Conservation (phyloP, 2,113 vertebrate species). For the Vanacampus margaritifer region DNA sequence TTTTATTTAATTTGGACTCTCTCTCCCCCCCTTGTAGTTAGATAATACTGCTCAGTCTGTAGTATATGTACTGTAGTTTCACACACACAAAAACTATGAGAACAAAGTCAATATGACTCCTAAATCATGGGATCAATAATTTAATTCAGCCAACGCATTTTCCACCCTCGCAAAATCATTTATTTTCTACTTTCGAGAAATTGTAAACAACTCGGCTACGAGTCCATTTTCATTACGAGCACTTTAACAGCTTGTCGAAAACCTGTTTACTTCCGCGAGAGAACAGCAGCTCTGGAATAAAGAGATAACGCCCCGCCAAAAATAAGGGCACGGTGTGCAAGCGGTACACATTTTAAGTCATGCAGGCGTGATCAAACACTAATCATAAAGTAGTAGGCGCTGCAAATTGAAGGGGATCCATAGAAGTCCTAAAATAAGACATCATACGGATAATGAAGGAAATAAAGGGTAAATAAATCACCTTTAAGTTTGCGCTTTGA, state of each 20-base stretch:
- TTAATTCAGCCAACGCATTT: no score
- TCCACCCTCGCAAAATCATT: background rate
- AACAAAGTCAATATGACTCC: background rate
- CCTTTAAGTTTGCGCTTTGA: no score
- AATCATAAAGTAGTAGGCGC: conserved; percentile 23
- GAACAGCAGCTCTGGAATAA: conserved; percentile 42
- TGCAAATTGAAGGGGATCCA: no score
- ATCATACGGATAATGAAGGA: background rate
- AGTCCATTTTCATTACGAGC: conserved; percentile 26
- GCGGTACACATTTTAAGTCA: conserved; percentile 27
- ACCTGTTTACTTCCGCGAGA: conserved; percentile 37
- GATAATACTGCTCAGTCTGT: background rate
- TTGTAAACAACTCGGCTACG: conserved; percentile 29
- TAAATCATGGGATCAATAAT: background rate
- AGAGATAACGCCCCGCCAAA: conserved; percentile 51
- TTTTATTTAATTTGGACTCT: no score
- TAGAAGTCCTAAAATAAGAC: background rate
- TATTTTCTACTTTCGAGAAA: background rate
- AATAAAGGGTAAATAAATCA: background rate
- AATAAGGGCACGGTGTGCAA: conserved; percentile 45
- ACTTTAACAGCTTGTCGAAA: conserved; percentile 43
- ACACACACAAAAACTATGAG: background rate
- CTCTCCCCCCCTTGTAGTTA: no score
- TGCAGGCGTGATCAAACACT: conserved; percentile 38
- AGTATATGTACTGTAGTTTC: background rate